These are phyloP conservation scores for Menidia menidia DNA, from an alignment of 2,797 vertebrate genomes.

Conservation along the genomic window DNA sequence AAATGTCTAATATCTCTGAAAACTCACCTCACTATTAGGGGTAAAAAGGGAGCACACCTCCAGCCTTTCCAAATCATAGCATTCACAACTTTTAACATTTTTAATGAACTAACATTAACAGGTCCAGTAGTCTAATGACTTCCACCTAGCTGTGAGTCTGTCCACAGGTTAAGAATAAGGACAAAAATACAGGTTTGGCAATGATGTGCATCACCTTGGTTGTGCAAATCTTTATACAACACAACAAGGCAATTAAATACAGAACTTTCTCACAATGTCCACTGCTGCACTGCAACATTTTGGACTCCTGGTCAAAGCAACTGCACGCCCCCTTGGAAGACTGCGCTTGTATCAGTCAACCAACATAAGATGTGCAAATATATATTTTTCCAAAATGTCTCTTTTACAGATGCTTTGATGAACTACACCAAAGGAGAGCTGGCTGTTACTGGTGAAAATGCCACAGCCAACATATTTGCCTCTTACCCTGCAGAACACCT, in stretches of 20 bases:
- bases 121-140: too few species aligned
- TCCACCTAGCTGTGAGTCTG: too few species aligned
- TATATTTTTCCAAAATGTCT: neutral
- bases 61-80: neutral
- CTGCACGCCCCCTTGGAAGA: neutral
- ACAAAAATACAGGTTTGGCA: too few species aligned
- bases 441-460: conserved; percentile 87
- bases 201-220: too few species aligned
- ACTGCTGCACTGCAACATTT: too few species aligned
- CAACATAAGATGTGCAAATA: neutral
- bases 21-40: neutral
- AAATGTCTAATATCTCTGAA: neutral
- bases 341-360: neutral
- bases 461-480: conserved; percentile 95
- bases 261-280: too few species aligned
- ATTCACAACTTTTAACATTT: neutral
- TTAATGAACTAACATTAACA: too few species aligned
- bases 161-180: too few species aligned
- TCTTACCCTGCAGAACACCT: conserved; percentile 91
- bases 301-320: too few species aligned
- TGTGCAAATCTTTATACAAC: too few species aligned
- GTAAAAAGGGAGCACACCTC: too few species aligned
- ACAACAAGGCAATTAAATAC: too few species aligned
- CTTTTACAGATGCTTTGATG: conserved; percentile 88
- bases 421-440: conserved; percentile 84